These are phyloP conservation scores for Streptopelia turtur DNA, from an alignment of 2,797 vertebrate genomes.

Conservation along the genomic window DNA sequence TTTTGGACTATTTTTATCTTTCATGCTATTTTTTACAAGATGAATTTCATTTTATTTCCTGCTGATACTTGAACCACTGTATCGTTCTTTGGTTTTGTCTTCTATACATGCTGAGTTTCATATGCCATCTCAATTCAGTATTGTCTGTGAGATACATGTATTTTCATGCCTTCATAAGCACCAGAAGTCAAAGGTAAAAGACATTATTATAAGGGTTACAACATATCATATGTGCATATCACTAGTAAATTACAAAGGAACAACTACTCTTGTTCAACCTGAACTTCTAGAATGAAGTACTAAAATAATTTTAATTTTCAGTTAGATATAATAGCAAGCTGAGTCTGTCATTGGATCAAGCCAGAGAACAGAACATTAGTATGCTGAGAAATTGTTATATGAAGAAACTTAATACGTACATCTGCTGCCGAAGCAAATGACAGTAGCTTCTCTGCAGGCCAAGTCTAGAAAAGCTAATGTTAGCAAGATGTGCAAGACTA, in stretches of 20 bases:
- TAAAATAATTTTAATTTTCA: conserved; percentile 28
- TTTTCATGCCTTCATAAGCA: neutral
- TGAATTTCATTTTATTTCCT: neutral
- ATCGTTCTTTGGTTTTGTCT: neutral
- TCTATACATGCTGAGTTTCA: neutral
- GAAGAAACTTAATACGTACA: conserved; percentile 5
- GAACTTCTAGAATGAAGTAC: neutral
- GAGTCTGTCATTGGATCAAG: neutral
- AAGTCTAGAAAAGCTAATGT: conserved; percentile 65
- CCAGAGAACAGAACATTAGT: neutral
- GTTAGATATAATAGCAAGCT: neutral
- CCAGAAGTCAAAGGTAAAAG: neutral
- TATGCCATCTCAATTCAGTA: neutral
- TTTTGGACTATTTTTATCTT: neutral
- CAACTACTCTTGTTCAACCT: neutral
- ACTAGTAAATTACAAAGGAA: neutral
- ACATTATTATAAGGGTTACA: neutral
- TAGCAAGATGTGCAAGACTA: conserved; percentile 66
- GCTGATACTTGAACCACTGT: neutral
- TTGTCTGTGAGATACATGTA: neutral
- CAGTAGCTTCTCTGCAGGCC: conserved; percentile 31
- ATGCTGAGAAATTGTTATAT: neutral
- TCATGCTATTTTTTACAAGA: neutral
- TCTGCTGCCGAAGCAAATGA: conserved; percentile 51
- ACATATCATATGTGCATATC: neutral